Evolutionary conservation across 2,888 invertebrate genomes (phyloP), one percentile per base, ranked within the genome.

Genomic region (Patella pellucida): DNA sequence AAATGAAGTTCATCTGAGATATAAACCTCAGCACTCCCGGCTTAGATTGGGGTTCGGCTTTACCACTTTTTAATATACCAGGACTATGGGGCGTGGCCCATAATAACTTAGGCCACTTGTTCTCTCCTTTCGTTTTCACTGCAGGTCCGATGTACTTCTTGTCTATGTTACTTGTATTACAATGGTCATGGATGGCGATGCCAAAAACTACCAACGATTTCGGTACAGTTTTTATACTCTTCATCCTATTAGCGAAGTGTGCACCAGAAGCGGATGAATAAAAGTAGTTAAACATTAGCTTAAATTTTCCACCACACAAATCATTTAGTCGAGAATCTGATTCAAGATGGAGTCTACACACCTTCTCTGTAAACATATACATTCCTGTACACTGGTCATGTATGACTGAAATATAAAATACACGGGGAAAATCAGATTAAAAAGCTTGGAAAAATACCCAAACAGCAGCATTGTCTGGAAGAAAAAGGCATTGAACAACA

Each of bases 51-150:
- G 50, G 31, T 14, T 51, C 31, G n/a, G n/a, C n/a, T n/a, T n/a
- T n/a, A 70, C 2, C 78, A 77, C 15, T 76, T 73, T 77, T 80
- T 56, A 80, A 51, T 27, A 80, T 62, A n/a, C 80, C 80, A 14
- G 78, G 78, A 3, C 74, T 71, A 52, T 78, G 78, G 12, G 73
- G 72, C 31, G 74, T 54, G 14, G 78, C 69, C 80, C 80, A 80
- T 4, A 80, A 52, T 19, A 78, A 19, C 27, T 68, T 73, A 16
- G 78, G 80, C 72, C 74, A 72, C 16, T 11, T n/a, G 5, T 9
- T 52, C 2, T 52, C 19, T n/a, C 19, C 54, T 2, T 68, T 68
- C 51, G 51, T 23, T 51, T 75, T n/a, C 19, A 71, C 9, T 27
- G 72, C 23, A 3, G 75, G 72, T 3, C 2, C 16, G 50, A 75